Percentiles rank a stretch among this genome's conserved stretches.
Conservation (phyloP, 37 sponge, comb jelly and placozoan genomes). For the Lycopodina hypogea region DNA sequence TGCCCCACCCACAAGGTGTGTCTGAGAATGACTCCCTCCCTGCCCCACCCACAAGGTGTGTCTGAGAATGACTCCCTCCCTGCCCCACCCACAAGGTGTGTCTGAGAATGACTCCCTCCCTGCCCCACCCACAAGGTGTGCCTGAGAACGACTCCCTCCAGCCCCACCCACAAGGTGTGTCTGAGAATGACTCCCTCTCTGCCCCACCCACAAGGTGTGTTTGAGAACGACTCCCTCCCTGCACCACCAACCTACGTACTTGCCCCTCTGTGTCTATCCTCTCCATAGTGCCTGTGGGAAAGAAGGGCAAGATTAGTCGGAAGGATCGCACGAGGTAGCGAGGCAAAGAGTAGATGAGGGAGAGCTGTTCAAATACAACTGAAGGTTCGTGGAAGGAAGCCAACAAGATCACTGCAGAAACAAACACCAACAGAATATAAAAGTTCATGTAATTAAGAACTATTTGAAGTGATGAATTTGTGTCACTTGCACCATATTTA, state of each 20-base stretch:
- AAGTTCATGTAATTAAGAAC: background rate
- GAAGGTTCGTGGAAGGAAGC: constrained; percentile 79
- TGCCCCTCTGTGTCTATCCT: constrained; percentile 90
- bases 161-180: too few relatives aligned
- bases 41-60: too few relatives aligned
- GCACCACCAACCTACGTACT: constrained; percentile 7
- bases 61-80: too few relatives aligned
- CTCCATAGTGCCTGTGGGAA: constrained; percentile 95
- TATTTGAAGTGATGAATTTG: background rate
- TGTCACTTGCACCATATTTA: background rate
- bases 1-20: too few relatives aligned
- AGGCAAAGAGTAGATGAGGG: constrained; percentile 86
- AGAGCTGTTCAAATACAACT: constrained; percentile 89
- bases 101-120: too few relatives aligned
- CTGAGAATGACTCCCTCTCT: too few relatives aligned
- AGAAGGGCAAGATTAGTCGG: constrained; percentile 86
- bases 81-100: too few relatives aligned
- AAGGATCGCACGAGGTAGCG: constrained; percentile 87
- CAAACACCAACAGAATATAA: background rate
- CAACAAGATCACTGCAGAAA: constrained; percentile 70
- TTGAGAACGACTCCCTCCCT: too few relatives aligned
- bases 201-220: too few relatives aligned
- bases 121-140: too few relatives aligned
- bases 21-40: too few relatives aligned
- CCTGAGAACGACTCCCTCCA: too few relatives aligned